Evolutionary conservation across 2,888 invertebrate species (phyloP), one percentile per base, ranked within the genome.

Genomic region (Latheticus oryzae): DNA sequence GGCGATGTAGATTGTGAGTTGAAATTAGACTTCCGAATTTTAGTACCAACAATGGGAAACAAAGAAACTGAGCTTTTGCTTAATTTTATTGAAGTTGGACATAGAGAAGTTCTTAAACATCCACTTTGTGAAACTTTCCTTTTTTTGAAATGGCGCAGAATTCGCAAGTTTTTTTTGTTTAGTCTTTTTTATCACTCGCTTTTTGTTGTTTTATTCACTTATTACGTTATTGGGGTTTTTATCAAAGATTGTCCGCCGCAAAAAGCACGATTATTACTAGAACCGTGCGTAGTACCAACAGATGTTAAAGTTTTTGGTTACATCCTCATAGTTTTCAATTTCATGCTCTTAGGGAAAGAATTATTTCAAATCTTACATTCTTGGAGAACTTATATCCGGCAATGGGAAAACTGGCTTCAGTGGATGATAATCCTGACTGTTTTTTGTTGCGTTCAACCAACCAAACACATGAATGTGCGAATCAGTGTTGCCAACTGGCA

Each of bases 381-480:
- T 38, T 84, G 89, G 77, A 82, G 81, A 15, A 83, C 83, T n/a
- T 93, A 93, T 67, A 83, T 89, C 1, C 83, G 84, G 63, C 87
- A 90, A 63, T 91, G 91, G 90, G 93, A 93, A 74, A 93, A 93
- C 74, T 91, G 89, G 87, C 79, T 93, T 37, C 92, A 93, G 73
- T 87, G 90, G 85, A 79, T 88, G 11, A 90, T 93, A 40, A 87
- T 92, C 45, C 73, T 87, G 26, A 86, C 87, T 60, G 87, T 90
- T 0, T 86, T 88, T 69, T 74, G 87, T 37, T 88, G 88, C 72
- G 86, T 87, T 57, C 86, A 87, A 38, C 73, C 72, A 1, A 60
- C 54, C n/a, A 0, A 37, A 1, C 2, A 23, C 5, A 47, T 35
- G 47, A 16, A 65, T 62, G 5, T 62, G 64, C 1, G 68, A 45